Evolutionary conservation across 2,797 vertebrate genomes (phyloP), one percentile per base, ranked within the genome.

Genomic region (Lates japonicus): DNA sequence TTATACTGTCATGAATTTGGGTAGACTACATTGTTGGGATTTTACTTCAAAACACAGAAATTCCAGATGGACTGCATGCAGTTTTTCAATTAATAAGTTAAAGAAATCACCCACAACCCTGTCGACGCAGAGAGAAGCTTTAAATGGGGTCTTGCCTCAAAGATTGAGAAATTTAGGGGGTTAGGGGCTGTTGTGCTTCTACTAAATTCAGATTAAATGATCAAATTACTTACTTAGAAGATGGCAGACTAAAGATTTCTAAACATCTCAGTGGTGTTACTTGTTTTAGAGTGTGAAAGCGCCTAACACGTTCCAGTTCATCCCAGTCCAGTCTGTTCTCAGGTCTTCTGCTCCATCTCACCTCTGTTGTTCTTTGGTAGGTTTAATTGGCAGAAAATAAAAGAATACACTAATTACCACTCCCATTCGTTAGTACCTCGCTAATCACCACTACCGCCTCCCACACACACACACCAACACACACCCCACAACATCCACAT

Each of bases 381-480:
- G 1, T 57, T n/a, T 85, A 88, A 90, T 82, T 88, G 84, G 76
- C 76, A 83, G 41, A 73, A 66, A 83, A 88, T 48, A 61, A 88
- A 82, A 79, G 76, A 80, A 82, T 42, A n/a, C 62, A 57, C 79
- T 76, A 74, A 60, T 82, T 55, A 76, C 52, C 68, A 41, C 75
- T 81, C 52, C 64, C 48, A 57, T 66, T 84, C 71, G 54, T 69
- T 78, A 80, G 76, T 73, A 70, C 63, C 52, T 35, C 44, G 6
- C 57, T 81, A 80, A 85, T 83, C 78, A 57, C 49, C 54, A 0
- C 49, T 4, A 63, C 48, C 20, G 7, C 31, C 61, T 46, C 29
- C 58, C 51, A 29, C 25, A 29, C 25, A 29, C 5, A 7, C 29
- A 19, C 70, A 19, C 70, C 42, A 49, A 41, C 52, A 29, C 2